A percentile compares a stretch with the other conserved stretches of the same genome.
These are phyloP conservation scores for Cotesia glomerata DNA, from an alignment of 1,140 invertebrate species.

Conservation along the genomic window DNA sequence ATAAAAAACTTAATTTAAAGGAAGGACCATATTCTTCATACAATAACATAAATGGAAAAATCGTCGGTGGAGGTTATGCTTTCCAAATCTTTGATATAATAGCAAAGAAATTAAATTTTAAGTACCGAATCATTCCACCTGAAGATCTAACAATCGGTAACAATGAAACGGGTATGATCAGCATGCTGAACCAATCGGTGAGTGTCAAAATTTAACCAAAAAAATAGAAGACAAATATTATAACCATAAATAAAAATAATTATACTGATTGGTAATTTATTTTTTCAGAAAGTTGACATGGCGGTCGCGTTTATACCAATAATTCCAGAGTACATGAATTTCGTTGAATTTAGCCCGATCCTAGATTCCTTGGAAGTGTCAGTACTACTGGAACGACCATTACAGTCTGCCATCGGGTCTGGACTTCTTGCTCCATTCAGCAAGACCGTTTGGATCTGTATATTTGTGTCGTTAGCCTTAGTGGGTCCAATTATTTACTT, in stretches of 20 bases:
- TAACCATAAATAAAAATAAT: conserved; percentile 3
- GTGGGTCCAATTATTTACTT: conserved; percentile 82
- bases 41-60: conserved; percentile 63
- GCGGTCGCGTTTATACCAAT: conserved; percentile 78
- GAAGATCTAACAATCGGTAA: conserved; percentile 63
- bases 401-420: conserved; percentile 80
- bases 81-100: conserved; percentile 76
- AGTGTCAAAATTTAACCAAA: too few species aligned
- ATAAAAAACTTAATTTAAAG: conserved; percentile 30
- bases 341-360: conserved; percentile 69
- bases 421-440: conserved; percentile 83
- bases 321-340: conserved; percentile 65
- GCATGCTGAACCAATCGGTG: conserved; percentile 65
- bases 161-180: conserved; percentile 67
- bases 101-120: conserved; percentile 73
- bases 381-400: conserved; percentile 79
- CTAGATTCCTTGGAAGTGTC: conserved; percentile 78
- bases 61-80: conserved; percentile 71
- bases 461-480: conserved; percentile 72
- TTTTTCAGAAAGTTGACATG: conserved; percentile 73
- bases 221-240: too few species aligned
- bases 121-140: conserved; percentile 71
- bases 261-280: conserved; percentile 25
- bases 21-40: conserved; percentile 55
- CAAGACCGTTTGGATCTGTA: conserved; percentile 77